These are phyloP conservation scores for Ceratina calcarata DNA, from an alignment of 1,140 invertebrate species.

Conservation along the genomic window DNA sequence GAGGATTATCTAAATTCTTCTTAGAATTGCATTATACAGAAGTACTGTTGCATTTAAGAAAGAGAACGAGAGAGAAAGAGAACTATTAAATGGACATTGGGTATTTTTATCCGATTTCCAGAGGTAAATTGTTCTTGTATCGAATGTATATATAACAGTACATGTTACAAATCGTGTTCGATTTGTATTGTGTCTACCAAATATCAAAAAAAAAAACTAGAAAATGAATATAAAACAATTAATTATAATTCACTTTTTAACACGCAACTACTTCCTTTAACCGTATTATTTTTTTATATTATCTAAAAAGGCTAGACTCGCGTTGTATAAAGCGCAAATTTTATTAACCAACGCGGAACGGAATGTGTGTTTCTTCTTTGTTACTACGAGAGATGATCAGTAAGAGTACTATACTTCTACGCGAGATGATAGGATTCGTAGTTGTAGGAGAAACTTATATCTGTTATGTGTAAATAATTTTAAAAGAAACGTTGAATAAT, in stretches of 20 bases:
- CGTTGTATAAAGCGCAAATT: constrained; percentile 27
- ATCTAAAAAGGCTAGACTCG: constrained; percentile 9
- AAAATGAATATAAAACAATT: not conserved
- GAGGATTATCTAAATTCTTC: constrained; percentile 22
- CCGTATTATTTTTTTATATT: constrained; percentile 33
- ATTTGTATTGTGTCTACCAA: constrained; percentile 35
- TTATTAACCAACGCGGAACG: constrained; percentile 14
- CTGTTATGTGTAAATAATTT: constrained; percentile 43
- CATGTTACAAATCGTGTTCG: constrained; percentile 34
- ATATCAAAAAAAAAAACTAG: constrained; percentile 22
- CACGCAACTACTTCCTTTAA: constrained; percentile 33
- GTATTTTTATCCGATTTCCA: constrained; percentile 22
- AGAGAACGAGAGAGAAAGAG: constrained; percentile 10
- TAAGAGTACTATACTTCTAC: not conserved
- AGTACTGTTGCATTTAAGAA: constrained; percentile 39
- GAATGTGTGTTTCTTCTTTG: constrained; percentile 6
- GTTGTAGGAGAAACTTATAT: constrained; percentile 6
- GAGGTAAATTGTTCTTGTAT: constrained; percentile 28
- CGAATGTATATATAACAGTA: constrained; percentile 12
- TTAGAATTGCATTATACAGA: constrained; percentile 26
- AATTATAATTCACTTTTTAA: constrained; percentile 19
- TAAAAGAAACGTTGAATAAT: constrained; percentile 30
- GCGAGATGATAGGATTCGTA: constrained; percentile 6
- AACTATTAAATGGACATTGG: constrained; percentile 18
- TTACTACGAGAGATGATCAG: not conserved